Evolutionary conservation across 1,140 invertebrate species (phyloP), one percentile per base, ranked within the genome.

Genomic region (Heliconius congener): DNA sequence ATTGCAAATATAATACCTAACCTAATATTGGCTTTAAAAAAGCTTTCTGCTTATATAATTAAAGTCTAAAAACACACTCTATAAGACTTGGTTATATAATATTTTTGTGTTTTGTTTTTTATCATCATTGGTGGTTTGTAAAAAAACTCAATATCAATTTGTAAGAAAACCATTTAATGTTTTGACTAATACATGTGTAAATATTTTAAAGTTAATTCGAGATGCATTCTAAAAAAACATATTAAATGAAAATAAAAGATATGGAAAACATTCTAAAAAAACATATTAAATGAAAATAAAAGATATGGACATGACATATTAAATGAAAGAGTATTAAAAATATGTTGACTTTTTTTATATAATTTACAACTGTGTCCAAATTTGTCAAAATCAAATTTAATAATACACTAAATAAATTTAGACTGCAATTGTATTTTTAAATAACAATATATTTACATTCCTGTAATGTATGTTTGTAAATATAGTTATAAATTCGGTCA

Each of bases 401-500:
- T 13, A 30, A 66, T 52, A 52, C 8, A n/a, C 23, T 30, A 66
- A 66, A 66, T 30, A 66, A 66, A 30, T 27, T 66, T 27, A 66
- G 23, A 66, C 11, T 66, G 60, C 23, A 27, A 66, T 30, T 66
- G 27, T 30, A 66, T 16, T 66, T 66, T 30, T n/a, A n/a, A 23
- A 66, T 66, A 27, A 66, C n/a, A 30, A 66, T 66, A 74, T 72
- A 78, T 80, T 86, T 86, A 91, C 91, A 93, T 92, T 91, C 90
- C 89, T 86, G 87, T 82, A 83, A 86, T 87, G 85, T 90, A 87
- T 88, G 87, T 86, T 87, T 91, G 88, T 91, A 91, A 91, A 93
- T 91, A 91, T 91, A 90, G 85, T 81, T 84, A 88, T 90, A 88
- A 81, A 88, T 85, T 86, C 81, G 90, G 88, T 93, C 90, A 92